Evolutionary conservation across 2,888 invertebrate species (phyloP).

Genomic region (Ectropis crepuscularia): DNA sequence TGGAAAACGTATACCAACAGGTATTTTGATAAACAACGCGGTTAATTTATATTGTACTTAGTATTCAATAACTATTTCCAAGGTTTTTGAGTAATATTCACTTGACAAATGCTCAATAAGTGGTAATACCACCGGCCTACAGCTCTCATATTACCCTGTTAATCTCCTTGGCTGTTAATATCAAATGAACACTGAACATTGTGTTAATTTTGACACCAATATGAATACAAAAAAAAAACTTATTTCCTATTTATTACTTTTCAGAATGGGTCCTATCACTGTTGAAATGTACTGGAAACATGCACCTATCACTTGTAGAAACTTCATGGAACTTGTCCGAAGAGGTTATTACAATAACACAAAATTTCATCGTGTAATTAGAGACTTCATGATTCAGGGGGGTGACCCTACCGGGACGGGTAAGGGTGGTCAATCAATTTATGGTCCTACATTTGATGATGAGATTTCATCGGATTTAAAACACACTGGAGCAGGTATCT

Average conservation of each 20-base stretch:
- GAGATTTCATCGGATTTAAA: constrained; percentile 97
- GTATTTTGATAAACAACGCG: too few species aligned
- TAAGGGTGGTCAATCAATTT: constrained; percentile 98
- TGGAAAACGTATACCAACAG: too few species aligned
- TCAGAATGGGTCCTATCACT: constrained; percentile 95
- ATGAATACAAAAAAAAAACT: neutral
- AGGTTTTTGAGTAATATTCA: too few species aligned
- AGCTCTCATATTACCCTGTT: too few species aligned
- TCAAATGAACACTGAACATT: neutral
- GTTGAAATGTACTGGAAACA: constrained; percentile 99
- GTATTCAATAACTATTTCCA: too few species aligned
- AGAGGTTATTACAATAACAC: constrained; percentile 98
- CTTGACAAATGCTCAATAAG: too few species aligned
- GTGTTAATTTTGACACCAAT: neutral
- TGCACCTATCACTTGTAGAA: constrained; percentile 97
- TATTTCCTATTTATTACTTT: constrained; percentile 7
- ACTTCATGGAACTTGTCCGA: constrained; percentile 97
- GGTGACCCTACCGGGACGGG: constrained; percentile 99
- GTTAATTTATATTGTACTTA: too few species aligned
- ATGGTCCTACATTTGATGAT: constrained; percentile 97
- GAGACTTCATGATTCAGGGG: constrained; percentile 97
- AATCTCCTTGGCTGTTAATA: too few species aligned
- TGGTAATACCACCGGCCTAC: too few species aligned
- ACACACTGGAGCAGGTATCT: constrained; percentile 95
- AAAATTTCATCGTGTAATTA: constrained; percentile 97